Evolutionary conservation across 2,797 vertebrate genomes (phyloP), one percentile per base, ranked within the genome.

Genomic region (Leptatherina wallacei): DNA sequence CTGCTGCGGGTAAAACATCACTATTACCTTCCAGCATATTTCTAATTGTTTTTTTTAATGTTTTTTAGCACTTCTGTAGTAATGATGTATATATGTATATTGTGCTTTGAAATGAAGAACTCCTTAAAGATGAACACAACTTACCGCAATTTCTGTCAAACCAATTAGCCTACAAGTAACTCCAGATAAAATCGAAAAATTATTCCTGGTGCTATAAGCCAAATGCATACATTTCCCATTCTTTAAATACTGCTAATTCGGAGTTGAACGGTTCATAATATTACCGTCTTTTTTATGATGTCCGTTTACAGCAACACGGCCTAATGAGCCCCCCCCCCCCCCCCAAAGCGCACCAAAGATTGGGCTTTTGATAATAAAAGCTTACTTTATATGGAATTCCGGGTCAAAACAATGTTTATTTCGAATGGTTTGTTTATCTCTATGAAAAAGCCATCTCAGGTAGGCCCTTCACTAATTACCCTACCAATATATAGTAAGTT

Each of bases 401-500:
- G 29, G 85, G 86, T 83, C 77, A 66, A 85, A 93, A 90, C 84
- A 90, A 87, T 89, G 71, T 66, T 16, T 61, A 51, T 51, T 30
- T 29, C 27, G 44, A 91, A 92, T 83, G 75, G 81, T 91, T 91
- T 90, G 87, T 91, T 89, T 88, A 47, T 75, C 77, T 80, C 5
- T n/a, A 40, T 40, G 85, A 85, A 89, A 57, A 80, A 77, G 73
- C 69, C 79, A 82, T 88, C 80, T 78, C 55, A 85, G 83, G 77
- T 84, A 88, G 79, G 89, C 64, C 83, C 83, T 89, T 95, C 85
- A 92, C 93, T 88, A 92, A 94, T 92, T 85, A 82, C 82, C 73
- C 84, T 89, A 91, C 89, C 90, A 91, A 90, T 83, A 95, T 94
- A 95, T 93, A 29, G 27, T 55, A 88, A 95, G 94, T 96, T 95